These are phyloP conservation scores for Beaufortia kweichowensis DNA, from an alignment of 2,113 vertebrate species.

Conservation along the genomic window DNA sequence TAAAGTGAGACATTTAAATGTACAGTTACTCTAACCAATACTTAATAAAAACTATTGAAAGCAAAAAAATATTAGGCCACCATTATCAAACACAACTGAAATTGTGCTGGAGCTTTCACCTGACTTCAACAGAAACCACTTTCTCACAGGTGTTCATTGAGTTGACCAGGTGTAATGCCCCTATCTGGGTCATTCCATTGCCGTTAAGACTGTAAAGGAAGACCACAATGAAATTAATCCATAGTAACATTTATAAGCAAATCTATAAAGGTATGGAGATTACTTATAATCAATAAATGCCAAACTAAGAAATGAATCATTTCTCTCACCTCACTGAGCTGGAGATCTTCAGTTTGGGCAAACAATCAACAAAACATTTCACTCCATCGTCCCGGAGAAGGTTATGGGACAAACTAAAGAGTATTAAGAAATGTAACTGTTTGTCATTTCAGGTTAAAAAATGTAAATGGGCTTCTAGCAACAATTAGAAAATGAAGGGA, in stretches of 20 bases:
- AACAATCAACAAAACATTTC: conserved; percentile 56
- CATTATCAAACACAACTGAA: no score
- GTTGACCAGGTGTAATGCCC: conserved; percentile 66
- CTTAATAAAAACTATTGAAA: not conserved
- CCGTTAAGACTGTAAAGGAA: conserved; percentile 74
- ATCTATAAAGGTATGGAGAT: not conserved
- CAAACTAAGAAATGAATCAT: no score
- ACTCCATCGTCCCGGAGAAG: conserved; percentile 65
- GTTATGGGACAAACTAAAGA: conserved; percentile 69
- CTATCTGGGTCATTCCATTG: conserved; percentile 66
- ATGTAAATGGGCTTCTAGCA: not conserved
- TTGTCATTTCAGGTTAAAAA: not conserved
- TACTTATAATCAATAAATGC: no score
- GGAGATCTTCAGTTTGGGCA: conserved; percentile 63
- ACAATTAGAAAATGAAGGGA: not conserved
- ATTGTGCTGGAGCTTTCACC: conserved; percentile 63
- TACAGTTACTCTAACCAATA: not conserved
- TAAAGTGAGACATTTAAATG: conserved; percentile 19
- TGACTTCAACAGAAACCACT: conserved; percentile 69
- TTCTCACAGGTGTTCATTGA: conserved; percentile 69
- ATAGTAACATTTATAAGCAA: not conserved
- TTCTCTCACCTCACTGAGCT: conserved; percentile 69
- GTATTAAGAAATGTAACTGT: conserved; percentile 19
- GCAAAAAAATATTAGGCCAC: not conserved
- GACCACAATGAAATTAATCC: not conserved